Evolutionary conservation across 2,888 invertebrate genomes (phyloP), one percentile per base, ranked within the genome.

Genomic region (Caenorhabditis uteleia): DNA sequence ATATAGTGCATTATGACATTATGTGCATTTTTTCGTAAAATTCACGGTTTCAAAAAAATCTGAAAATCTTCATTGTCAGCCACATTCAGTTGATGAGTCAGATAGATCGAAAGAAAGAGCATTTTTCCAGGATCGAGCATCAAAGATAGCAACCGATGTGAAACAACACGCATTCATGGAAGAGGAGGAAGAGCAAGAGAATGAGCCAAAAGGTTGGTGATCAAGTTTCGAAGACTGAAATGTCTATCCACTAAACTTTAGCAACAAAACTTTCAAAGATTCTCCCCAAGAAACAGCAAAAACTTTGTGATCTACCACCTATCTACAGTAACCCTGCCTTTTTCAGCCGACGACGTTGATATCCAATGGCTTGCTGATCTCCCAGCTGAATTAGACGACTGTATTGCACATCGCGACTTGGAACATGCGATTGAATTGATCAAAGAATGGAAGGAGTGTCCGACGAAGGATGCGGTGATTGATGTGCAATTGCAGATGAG

Each of bases 341-440:
- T n/a, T 40, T 8, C 45, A 56, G 1, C 42, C 66, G 70, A 74
- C 43, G 69, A 69, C 29, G 68, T 61, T 31, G 78, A 75, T 20
- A 60, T 77, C 34, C 60, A 65, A 10, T 81, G 80, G 78, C 66
- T 80, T 18, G 65, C 69, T 6, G 81, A 75, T 36, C 47, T 81
- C n/a, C 73, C 77, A 6, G 77, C 77, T 6, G 81, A 81, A 42
- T 42, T 81, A 20, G 80, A 80, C 31, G 80, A 78, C 29, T 79
- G 77, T 29, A 75, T 80, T 39, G 76, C 79, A 2, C 77, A 79
- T 48, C 64, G 79, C 21, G 80, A 80, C 36, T 56, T 80, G 46
- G 79, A 79, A 20, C 67, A 75, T 36, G 75, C 81, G n/a, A 82
- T 82, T 1, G 82, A 80, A n/a, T 59, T 80, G 56, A 68, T 81